Base-by-base conservation (phyloP, 2,113 vertebrate species). In the Cricetomys ansorgei region DNA sequence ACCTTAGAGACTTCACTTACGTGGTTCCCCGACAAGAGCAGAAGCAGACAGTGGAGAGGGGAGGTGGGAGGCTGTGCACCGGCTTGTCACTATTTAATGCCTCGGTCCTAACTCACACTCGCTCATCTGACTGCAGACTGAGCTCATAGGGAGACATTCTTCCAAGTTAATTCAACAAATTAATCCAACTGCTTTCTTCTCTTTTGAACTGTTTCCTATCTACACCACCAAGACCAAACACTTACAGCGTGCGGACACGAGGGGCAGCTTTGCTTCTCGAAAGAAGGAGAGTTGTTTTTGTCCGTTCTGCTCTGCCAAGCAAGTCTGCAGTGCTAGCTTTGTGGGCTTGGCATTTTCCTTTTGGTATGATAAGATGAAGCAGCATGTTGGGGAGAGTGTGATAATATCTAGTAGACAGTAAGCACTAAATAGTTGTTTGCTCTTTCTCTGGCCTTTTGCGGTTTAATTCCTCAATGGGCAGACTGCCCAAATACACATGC, bases 241-340 rank as follows among this genome's bases (percentile, higher is more conserved):
- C 92, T 97, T 34, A 75, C 8, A 57, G 21, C 83, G 23, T 95
- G 95, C 64, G 94, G 97, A 97, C 96, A 96, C 88, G 89, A 98
- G 94, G 96, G 97, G 97, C 97, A 97, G 94, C 73, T 98, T 90
- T 98, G 97, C 37, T 88, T 98, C 93, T 67, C 83, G 59, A 85
- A 77, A 80, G 92, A 64, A 40, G 37, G n/a, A n/a, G 25, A 7
- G 40, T 62, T 84, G 81, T 48, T 65, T n/a, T 95, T 37, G 69
- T 94, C 95, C 45, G 80, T 90, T 96, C 70, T 92, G n/a, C 50
- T 81, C 43, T 67, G 45, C 48, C 76, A 91, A 91, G n/a, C 10
- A 15, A n/a, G 55, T 40, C 90, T 91, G 80, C 79, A 67, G 5
- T 34, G 43, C 29, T n/a, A n/a, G 37, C 55, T 88, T 83, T 93